Base-by-base conservation (phyloP, 2,797 vertebrate species). In the Iguana delicatissima region DNA sequence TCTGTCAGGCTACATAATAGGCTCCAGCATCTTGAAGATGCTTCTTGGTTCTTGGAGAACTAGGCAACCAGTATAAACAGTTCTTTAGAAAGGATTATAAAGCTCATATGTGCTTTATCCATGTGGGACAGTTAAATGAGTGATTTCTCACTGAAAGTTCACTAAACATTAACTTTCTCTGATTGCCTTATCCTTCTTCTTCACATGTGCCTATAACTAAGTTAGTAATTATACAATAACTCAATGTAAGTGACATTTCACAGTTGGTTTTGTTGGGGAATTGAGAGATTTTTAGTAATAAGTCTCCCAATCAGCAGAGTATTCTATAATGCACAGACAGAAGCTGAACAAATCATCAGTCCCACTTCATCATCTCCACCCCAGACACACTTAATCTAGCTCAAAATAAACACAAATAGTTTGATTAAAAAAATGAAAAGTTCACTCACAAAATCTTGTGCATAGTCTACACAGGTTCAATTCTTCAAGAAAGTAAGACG, bases 21-120 rank as follows among this genome's bases (percentile, higher is more conserved):
- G 88, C 87, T 91, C 59, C 89, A 90, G 72, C 0, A 0, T 80
- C 69, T 94, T 86, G 89, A 83, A 91, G 42, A 46, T 4, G 42
- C 42, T 46, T 46, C 42, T 46, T 46, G 42, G 94, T 96, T 95
- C 91, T 92, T 86, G 67, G 32, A 88, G 64, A 55, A 67, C 80
- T 85, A 89, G 90, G 29, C 86, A 87, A 82, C 82, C 92, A 93
- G 35, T 0, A 4, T 80, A 95, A 96, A 94, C 91, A 95, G 87
- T 84, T 64, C 77, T 88, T 80, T 91, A 94, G 94, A 93, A 92
- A 90, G 7, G 29, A 22, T 1, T 0, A 1, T 91, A 18, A 26
- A 93, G 50, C 3, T 46, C 0, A 0, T 50, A 50, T 42, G 3
- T 90, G 93, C 93, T 92, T 52, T 79, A 20, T 89, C 42, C 91